Evolutionary conservation across 2,888 invertebrate genomes (phyloP), one percentile per base, ranked within the genome.

Genomic region (Odontothrips loti): DNA sequence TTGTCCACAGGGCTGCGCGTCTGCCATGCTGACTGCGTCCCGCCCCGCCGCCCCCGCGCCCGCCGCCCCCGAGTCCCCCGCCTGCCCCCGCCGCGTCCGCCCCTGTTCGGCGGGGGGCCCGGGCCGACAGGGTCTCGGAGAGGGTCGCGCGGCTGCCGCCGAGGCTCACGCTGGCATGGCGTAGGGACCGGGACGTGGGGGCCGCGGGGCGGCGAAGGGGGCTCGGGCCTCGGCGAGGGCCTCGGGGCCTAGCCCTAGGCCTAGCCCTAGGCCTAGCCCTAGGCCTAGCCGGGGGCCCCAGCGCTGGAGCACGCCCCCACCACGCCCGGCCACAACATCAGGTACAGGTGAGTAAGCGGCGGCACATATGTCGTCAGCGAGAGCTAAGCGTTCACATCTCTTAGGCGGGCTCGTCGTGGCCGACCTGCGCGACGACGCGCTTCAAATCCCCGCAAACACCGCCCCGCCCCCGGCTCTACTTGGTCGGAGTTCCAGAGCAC

Each of bases 301-400:
- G 68, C 23, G 68, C 68, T 75, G 68, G 68, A 75, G 68, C 68
- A 75, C 68, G 68, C 68, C 68, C 68, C 68, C 68, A 75, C 68
- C 68, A 75, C 68, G 68, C 68, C 68, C 68, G 68, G 68, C 68
- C 68, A 75, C 68, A 75, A 27, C 68, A 75, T 75, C 68, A 75
- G 68, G 23, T 75, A 75, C 68, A 75, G 68, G 68, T 75, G 27
- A 75, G 68, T 23, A 17, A 51, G 51, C 17, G 51, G 17, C n/a
- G n/a, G n/a, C n/a, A n/a, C n/a, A n/a, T n/a, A n/a, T n/a, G n/a
- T n/a, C n/a, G n/a, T n/a, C n/a, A n/a, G n/a, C n/a, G n/a, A n/a
- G n/a, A n/a, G n/a, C n/a, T n/a, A n/a, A n/a, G n/a, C n/a, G n/a
- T n/a, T n/a, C n/a, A n/a, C n/a, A n/a, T n/a, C n/a, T n/a, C n/a